These are phyloP conservation scores for Blastobasis lacticolella DNA, from an alignment of 2,888 invertebrate species.

Conservation along the genomic window DNA sequence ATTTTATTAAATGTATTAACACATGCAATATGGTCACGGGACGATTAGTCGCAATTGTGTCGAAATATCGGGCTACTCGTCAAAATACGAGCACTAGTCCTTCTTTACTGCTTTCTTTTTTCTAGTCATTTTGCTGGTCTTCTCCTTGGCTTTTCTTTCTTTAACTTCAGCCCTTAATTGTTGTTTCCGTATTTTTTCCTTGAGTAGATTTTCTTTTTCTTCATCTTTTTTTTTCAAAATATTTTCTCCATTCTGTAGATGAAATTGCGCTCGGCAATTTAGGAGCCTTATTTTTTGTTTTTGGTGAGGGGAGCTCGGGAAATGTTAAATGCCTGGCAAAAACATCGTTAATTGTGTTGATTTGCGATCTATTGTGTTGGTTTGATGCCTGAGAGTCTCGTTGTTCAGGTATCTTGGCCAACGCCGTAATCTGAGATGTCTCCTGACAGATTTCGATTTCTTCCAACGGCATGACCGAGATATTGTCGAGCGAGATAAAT, in stretches of 20 bases:
- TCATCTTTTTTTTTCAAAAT: slow-evolving; percentile 2
- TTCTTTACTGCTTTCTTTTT: slow-evolving; percentile 9
- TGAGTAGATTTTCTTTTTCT: slow-evolving; percentile 16
- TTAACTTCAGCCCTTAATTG: not conserved
- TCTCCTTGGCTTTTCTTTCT: slow-evolving; percentile 12
- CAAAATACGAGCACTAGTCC: not conserved
- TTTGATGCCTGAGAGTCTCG: not conserved
- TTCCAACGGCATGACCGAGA: not conserved
- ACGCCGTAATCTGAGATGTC: not conserved
- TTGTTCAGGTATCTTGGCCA: not conserved
- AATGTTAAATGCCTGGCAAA: not conserved
- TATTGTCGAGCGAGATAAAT: not conserved
- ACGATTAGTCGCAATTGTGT: too few relatives aligned
- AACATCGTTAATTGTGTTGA: not conserved
- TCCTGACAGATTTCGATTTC: not conserved
- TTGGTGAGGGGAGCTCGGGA: not conserved
- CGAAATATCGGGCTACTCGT: too few relatives aligned
- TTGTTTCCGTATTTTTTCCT: not conserved
- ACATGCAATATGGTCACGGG: too few relatives aligned
- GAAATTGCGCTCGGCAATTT: not conserved
- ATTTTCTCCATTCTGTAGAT: not conserved
- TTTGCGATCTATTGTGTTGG: not conserved
- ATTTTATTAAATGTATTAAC: too few relatives aligned
- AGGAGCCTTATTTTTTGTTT: not conserved
- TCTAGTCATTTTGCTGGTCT: slow-evolving; percentile 1